Base-by-base conservation (phyloP, 2,797 vertebrate species). In the Propithecus perrieri region DNA sequence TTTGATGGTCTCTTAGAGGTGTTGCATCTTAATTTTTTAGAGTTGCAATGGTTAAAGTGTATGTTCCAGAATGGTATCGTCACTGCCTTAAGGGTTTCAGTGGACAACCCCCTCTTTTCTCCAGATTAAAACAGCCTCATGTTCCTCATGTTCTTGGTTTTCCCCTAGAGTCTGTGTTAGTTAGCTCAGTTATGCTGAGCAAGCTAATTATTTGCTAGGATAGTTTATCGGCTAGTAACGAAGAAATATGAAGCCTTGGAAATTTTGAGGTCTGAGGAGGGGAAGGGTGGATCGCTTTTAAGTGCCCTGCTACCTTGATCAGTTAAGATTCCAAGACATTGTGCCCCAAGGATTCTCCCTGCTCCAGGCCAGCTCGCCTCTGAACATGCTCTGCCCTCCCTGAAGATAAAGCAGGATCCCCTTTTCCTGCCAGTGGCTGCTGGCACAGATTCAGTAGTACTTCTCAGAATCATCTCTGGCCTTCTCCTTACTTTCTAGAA, bases 291-390 rank as follows among this genome's bases (percentile, higher is more conserved):
- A 76, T 80, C 89, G 13, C 83, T 96, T 94, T 93, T 92, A 96
- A 91, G 96, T 97, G 88, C 91, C 97, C 78, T 95, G 87, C 92
- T 95, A 93, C 79, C 91, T 95, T 67, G 14, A 20, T 95, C 88
- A 33, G 11, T 92, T 91, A 2, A 69, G 75, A 79, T 53, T 81
- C 15, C n/a, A 74, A 91, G 86, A 74, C 30, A 4, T 59, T 94
- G 61, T 76, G 94, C 89, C 81, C 55, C 6, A 53, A 85, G 43
- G 89, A 14, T 65, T 89, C 74, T 91, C 46, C 2, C 1, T 15
- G 17, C 33, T 85, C 78, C 43, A 65, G 30, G 50, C 91, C 55
- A 91, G 20, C 78, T 92, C 74, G 81, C 81, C 80, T 74, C 48
- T 41, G 50, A 92, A 85, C 55, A 71, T 33, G 22, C 53, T 26